Percentiles rank a stretch among this genome's conserved stretches.
phyloP scores from a whole-genome alignment of 2,113 vertebrate genomes.

The Oxygymnocypris stewartii region DNA sequence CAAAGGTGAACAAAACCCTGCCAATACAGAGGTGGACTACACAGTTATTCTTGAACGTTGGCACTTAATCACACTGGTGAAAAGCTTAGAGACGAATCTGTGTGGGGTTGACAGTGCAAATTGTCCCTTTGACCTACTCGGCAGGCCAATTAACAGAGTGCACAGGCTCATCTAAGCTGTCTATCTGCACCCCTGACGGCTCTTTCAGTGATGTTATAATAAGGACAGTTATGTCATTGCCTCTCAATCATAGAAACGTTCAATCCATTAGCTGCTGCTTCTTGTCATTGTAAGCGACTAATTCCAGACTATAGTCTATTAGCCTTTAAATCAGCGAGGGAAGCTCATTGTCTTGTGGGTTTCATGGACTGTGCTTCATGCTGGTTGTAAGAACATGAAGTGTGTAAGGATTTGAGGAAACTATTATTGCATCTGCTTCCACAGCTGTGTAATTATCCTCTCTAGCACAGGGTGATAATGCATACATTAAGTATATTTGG shows the following conservation, averaged over 20 bases:
- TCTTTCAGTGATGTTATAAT: not conserved
- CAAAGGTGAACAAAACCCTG: not conserved
- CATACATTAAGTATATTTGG: not conserved
- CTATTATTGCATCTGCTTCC: constrained; percentile 22
- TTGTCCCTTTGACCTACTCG: constrained; percentile 21
- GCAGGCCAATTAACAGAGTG: constrained; percentile 32
- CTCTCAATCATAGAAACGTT: not conserved
- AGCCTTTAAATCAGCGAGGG: constrained; percentile 19
- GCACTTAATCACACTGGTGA: not conserved
- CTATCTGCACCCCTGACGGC: not conserved
- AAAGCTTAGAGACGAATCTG: not conserved
- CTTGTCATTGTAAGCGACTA: constrained; percentile 4
- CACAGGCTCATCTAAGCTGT: constrained; percentile 1
- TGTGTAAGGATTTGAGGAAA: not conserved
- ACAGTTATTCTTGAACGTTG: not conserved
- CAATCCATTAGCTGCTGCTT: not conserved
- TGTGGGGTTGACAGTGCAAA: constrained; percentile 17
- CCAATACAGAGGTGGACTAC: not conserved
- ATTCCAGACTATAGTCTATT: constrained; percentile 20
- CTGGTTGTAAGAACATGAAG: constrained; percentile 6
- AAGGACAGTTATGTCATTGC: not conserved
- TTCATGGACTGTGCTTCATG: not conserved
- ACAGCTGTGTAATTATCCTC: constrained; percentile 31
- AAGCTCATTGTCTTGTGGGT: not conserved
- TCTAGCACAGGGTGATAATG: not conserved